phyloP scores from a whole-genome alignment of 2,797 vertebrate species.

The Bucorvus abyssinicus region DNA sequence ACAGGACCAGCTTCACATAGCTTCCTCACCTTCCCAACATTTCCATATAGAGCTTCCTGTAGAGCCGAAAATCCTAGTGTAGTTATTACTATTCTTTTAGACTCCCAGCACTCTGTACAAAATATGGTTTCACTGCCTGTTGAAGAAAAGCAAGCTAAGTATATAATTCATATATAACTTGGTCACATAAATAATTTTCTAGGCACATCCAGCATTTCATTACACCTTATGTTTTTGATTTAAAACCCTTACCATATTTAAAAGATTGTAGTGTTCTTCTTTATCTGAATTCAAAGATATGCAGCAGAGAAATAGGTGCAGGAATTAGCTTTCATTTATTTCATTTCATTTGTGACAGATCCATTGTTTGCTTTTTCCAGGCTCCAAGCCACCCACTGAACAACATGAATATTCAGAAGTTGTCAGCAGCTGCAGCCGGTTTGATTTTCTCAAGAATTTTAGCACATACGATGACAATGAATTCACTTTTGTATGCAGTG shows the following conservation, averaged over 20 bases:
- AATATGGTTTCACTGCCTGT: background rate
- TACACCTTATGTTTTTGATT: background rate
- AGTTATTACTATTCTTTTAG: background rate
- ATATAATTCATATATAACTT: background rate
- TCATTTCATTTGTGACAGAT: slow-evolving; percentile 23
- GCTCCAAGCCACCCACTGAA: slow-evolving; percentile 19
- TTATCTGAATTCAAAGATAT: slow-evolving; percentile 11
- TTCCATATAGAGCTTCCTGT: background rate
- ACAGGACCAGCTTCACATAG: background rate
- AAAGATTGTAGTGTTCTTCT: background rate
- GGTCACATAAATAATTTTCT: background rate
- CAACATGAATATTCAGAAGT: slow-evolving; percentile 51
- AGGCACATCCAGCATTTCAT: background rate
- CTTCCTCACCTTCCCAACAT: background rate
- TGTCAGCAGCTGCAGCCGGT: slow-evolving; percentile 28
- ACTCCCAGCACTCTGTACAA: background rate
- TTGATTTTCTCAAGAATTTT: slow-evolving; percentile 18
- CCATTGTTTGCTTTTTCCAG: slow-evolving; percentile 42
- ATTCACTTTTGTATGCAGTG: background rate
- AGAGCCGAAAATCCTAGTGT: background rate
- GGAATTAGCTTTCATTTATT: slow-evolving; percentile 39
- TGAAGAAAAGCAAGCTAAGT: background rate
- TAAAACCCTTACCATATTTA: fast-evolving
- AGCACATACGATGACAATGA: background rate
- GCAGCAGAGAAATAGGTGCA: background rate